Base-by-base conservation (phyloP, 2,797 vertebrate genomes). In the Zalophus californianus region DNA sequence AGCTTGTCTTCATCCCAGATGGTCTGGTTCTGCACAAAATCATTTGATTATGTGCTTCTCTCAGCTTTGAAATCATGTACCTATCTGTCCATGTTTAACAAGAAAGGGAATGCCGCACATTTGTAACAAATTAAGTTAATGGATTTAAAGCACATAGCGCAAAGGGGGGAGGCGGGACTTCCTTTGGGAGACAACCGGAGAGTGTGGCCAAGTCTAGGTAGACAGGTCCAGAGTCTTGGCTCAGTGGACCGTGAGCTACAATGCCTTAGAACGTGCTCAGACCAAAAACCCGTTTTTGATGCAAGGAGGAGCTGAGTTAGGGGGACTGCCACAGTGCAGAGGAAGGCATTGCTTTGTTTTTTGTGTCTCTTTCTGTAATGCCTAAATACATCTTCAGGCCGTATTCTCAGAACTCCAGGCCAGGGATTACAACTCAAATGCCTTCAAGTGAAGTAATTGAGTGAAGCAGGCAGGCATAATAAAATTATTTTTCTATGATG, bases 391-490 rank as follows among this genome's bases (percentile, higher is more conserved):
- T 96, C 94, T 92, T 80, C 60, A 75, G 64, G 86, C 86, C 62
- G 3, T 64, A 32, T 38, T 95, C 86, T 86, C 52, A 70, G 90
- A 92, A 94, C 88, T 94, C 88, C 64, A 92, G 94, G 70, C 92
- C 52, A 60, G 90, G 86, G 96, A 97, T 95, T 92, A 87, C 91
- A 77, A 78, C 66, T 68, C 90, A 90, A 64, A 94, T 87, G 60
- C 92, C 96, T 97, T 96, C 90, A 85, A 96, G 86, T 93, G 58
- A 90, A 95, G 86, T 96, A 60, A 96, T 20, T 70, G 96, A 96
- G 93, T 82, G 93, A 90, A 94, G 50, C n/a, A 35, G 60, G 84
- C 72, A 94, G 66, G 60, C 80, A 29, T 80, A 93, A 97, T 94
- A 95, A 91, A 97, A 90, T 94, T 44, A 82, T 90, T 97, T 94